Conservation (phyloP, 2,113 vertebrate species). For the Ceuthmochares aereus region DNA sequence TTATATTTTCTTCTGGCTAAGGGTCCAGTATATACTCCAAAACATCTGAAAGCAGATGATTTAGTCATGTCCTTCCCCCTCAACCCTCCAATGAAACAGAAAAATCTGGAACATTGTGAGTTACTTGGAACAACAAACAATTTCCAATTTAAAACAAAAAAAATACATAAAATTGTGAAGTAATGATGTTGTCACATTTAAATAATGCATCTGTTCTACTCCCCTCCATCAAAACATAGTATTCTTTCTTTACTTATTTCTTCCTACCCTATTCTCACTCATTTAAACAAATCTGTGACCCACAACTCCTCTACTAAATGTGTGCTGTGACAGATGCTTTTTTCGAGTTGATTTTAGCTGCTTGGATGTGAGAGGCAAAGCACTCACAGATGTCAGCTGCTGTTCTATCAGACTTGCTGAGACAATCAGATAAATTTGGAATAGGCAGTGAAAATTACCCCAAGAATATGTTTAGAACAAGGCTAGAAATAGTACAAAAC, state of each 20-base stretch:
- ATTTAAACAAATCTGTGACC: background rate
- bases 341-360: conserved; percentile 2
- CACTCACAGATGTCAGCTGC: conserved; percentile 36
- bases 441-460: background rate
- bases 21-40: fast-evolving
- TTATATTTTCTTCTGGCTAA: background rate
- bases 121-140: background rate
- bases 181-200: background rate
- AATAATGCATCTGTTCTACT: background rate
- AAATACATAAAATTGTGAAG: background rate
- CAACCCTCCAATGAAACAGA: background rate
- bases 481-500: background rate
- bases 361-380: conserved; percentile 7
- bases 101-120: background rate
- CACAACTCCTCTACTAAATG: background rate
- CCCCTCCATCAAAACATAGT: fast-evolving
- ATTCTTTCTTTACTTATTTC: background rate
- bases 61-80: background rate
- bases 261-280: background rate
- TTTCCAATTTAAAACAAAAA: background rate
- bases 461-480: background rate
- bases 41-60: background rate
- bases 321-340: background rate
- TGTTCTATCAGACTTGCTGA: background rate
- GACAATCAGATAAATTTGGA: conserved; percentile 6